phyloP scores from a whole-genome alignment of 1,140 invertebrate genomes.

The Pinna nobilis region DNA sequence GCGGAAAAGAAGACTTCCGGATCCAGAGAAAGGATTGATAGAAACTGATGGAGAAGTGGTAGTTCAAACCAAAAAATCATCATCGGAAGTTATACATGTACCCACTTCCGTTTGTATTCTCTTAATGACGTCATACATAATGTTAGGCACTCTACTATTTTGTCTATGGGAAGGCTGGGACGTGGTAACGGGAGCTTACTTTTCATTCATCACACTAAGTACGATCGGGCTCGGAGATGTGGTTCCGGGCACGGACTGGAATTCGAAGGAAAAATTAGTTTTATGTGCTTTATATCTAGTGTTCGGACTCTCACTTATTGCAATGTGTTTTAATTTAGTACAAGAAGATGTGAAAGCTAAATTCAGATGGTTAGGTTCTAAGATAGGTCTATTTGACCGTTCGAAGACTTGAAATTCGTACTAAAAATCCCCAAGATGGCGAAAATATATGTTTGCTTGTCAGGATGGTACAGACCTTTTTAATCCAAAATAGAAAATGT shows the following conservation, averaged over 20 bases:
- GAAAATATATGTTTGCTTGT: too few species aligned
- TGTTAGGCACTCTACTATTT: constrained; percentile 72
- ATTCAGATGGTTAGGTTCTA: constrained; percentile 79
- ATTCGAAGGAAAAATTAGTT: constrained; percentile 68
- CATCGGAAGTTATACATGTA: constrained; percentile 62
- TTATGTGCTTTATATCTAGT: constrained; percentile 78
- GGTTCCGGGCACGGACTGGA: constrained; percentile 78
- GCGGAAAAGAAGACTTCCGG: constrained; percentile 44
- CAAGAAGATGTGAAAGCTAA: constrained; percentile 90
- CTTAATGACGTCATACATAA: constrained; percentile 73
- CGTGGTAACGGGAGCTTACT: constrained; percentile 93
- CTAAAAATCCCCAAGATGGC: too few species aligned
- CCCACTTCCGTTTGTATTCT: constrained; percentile 67
- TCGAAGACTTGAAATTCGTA: too few species aligned
- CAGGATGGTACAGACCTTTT: too few species aligned
- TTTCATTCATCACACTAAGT: constrained; percentile 90
- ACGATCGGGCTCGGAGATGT: constrained; percentile 95
- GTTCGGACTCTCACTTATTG: constrained; percentile 96
- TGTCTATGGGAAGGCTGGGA: constrained; percentile 78
- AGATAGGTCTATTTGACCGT: constrained; percentile 69
- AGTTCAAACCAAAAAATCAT: constrained; percentile 52
- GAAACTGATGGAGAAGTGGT: constrained; percentile 44
- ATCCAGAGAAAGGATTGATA: constrained; percentile 57
- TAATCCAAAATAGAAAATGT: too few species aligned
- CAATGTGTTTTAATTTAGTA: constrained; percentile 99